phyloP scores from a whole-genome alignment of 2,113 vertebrate species.

The Rhinolophus ferrumequinum region DNA sequence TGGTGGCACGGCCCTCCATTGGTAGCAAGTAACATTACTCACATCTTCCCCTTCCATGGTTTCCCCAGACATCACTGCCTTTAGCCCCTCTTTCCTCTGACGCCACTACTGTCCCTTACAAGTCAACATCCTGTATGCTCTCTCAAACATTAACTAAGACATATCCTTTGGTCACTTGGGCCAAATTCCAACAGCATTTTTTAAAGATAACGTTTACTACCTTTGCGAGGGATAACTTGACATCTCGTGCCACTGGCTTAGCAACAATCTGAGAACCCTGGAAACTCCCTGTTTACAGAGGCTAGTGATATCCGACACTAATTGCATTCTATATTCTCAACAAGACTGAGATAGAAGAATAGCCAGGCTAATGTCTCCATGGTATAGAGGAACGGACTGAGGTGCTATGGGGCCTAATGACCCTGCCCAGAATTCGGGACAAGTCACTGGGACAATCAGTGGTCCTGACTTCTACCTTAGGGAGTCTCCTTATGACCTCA shows the following conservation, averaged over 20 bases:
- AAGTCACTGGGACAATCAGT: background rate
- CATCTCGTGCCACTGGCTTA: background rate
- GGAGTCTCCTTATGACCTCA: background rate
- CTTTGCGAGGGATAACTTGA: background rate
- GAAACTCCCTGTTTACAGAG: background rate
- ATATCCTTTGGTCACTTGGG: background rate
- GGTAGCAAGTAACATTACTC: background rate
- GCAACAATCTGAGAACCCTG: background rate
- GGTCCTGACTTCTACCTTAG: background rate
- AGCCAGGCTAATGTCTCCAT: background rate
- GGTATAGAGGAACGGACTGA: background rate
- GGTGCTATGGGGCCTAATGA: background rate
- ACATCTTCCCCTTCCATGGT: background rate
- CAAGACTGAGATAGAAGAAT: background rate
- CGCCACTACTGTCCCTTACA: background rate
- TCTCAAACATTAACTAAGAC: background rate
- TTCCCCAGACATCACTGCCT: background rate
- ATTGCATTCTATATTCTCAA: background rate
- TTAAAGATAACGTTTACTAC: background rate
- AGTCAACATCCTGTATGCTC: background rate
- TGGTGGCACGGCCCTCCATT: background rate
- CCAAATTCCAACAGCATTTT: background rate
- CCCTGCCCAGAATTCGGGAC: background rate
- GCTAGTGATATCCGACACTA: background rate
- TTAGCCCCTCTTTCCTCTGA: background rate